Conservation (phyloP, 2,888 invertebrate genomes). For the Aplocera efformata region DNA sequence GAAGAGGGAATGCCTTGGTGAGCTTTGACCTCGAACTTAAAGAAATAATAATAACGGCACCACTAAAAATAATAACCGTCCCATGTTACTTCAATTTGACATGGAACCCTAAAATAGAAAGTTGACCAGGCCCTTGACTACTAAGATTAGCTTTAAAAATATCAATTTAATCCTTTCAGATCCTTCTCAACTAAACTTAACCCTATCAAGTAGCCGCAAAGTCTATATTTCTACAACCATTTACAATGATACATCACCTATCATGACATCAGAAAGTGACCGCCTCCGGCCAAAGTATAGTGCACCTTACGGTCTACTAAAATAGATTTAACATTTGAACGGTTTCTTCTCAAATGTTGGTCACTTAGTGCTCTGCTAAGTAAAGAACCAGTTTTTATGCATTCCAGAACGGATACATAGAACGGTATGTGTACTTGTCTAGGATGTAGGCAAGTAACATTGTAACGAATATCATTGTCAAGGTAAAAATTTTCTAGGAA, state of each 20-base stretch:
- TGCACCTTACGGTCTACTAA: background rate
- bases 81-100: too few species aligned
- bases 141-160: conserved; percentile 15
- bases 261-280: conserved; percentile 40
- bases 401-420: conserved; percentile 46
- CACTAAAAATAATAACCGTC: too few species aligned
- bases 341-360: conserved; percentile 23
- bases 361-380: conserved; percentile 51
- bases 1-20: too few species aligned
- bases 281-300: conserved; percentile 7
- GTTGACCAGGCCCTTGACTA: conserved; percentile 23
- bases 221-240: conserved; percentile 15
- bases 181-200: conserved; percentile 4
- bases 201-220: conserved; percentile 7
- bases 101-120: conserved; percentile 6
- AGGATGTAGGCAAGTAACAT: conserved; percentile 13
- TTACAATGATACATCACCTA: conserved; percentile 36
- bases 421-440: conserved; percentile 37
- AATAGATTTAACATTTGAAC: conserved; percentile 13
- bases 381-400: conserved; percentile 58
- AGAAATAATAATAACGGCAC: too few species aligned
- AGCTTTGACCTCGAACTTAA: too few species aligned
- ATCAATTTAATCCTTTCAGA: conserved; percentile 14
- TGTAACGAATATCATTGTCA: conserved; percentile 1
- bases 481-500: conserved; percentile 4